Percentiles rank a stretch among this genome's conserved stretches.
These are phyloP conservation scores for Ametastegia equiseti DNA, from an alignment of 2,888 invertebrate species.

Conservation along the genomic window DNA sequence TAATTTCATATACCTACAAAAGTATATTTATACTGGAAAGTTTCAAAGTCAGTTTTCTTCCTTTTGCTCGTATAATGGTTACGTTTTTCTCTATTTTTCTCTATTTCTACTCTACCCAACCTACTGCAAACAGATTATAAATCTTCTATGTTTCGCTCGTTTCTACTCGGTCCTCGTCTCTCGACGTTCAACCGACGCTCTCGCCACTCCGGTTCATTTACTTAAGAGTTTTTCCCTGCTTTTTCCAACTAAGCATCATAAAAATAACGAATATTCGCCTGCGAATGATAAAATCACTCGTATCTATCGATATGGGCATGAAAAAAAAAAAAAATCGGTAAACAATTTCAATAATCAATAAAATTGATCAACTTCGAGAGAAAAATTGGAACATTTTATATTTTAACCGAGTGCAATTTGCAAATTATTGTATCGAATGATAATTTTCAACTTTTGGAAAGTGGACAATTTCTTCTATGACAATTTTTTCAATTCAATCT, in stretches of 20 bases:
- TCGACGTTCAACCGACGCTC: constrained; percentile 12
- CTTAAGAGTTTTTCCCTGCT: constrained; percentile 32
- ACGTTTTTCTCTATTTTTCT: neutral
- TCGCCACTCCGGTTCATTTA: constrained; percentile 29
- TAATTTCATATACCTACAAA: no score
- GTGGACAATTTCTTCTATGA: no score
- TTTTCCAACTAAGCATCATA: neutral
- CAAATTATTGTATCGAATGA: no score
- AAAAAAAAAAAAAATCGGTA: no score
- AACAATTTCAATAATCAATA: no score
- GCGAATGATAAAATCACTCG: neutral
- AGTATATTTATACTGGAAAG: neutral
- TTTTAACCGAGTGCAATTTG: no score
- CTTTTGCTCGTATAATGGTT: neutral
- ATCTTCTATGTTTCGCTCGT: constrained; percentile 40
- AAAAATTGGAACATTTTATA: no score
- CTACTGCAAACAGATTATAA: constrained; percentile 38
- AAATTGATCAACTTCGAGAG: no score
- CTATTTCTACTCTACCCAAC: neutral
- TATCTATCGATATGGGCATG: neutral
- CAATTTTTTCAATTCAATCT: no score
- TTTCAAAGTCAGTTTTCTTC: neutral
- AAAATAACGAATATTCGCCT: constrained; percentile 34
- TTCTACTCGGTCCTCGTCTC: constrained; percentile 5
- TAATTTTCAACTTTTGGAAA: no score